These are phyloP conservation scores for Bothrops jararaca DNA, from an alignment of 2,113 vertebrate genomes.

Conservation along the genomic window DNA sequence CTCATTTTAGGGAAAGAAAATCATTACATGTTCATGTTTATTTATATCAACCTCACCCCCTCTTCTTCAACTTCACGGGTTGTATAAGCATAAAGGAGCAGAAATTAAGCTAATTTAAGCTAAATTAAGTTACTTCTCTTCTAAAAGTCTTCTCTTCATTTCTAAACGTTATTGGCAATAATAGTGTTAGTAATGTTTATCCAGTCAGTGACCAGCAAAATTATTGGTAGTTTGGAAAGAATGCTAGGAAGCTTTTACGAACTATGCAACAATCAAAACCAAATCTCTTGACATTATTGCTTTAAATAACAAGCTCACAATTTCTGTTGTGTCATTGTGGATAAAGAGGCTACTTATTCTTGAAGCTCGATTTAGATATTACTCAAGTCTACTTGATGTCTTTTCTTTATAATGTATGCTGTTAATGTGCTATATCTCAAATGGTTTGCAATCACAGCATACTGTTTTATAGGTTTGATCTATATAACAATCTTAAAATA, in stretches of 20 bases:
- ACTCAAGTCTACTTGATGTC: slow-evolving; percentile 62
- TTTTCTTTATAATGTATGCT: slow-evolving; percentile 65
- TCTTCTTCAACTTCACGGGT: slow-evolving; percentile 67
- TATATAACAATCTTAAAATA: slow-evolving; percentile 74
- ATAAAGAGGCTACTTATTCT: slow-evolving; percentile 76
- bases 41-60: slow-evolving; percentile 52
- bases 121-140: neutral
- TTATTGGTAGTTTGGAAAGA: slow-evolving; percentile 72
- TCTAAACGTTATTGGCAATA: neutral
- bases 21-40: slow-evolving; percentile 40
- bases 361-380: slow-evolving; percentile 76
- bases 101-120: slow-evolving; percentile 64
- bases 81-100: slow-evolving; percentile 76
- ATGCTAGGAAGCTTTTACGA: slow-evolving; percentile 67
- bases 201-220: neutral
- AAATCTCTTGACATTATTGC: slow-evolving; percentile 66
- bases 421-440: slow-evolving; percentile 70
- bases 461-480: slow-evolving; percentile 75
- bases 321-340: slow-evolving; percentile 68
- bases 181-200: neutral
- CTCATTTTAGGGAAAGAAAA: neutral
- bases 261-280: slow-evolving; percentile 65
- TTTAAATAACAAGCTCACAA: slow-evolving; percentile 65
- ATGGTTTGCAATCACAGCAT: slow-evolving; percentile 68
- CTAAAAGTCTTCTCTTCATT: neutral